Base-by-base conservation (phyloP, 2,113 vertebrate species). In the Rhinoptilus africanus region DNA sequence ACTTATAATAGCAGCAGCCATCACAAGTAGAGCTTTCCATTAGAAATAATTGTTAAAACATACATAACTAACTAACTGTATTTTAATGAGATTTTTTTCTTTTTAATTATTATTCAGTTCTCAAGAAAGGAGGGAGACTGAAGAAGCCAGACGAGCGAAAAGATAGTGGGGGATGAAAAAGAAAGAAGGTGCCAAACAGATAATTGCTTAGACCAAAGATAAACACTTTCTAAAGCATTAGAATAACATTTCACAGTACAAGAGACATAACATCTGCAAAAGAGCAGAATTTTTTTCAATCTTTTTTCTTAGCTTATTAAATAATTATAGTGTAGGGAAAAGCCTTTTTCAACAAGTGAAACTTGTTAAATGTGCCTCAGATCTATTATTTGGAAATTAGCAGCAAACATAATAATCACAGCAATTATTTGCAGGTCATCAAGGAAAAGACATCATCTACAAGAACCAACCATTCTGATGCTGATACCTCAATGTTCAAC, bases 1-100 rank as follows among this genome's bases (percentile, higher is more conserved):
- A 53, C 15, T 10, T 43, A 21, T 88, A 94, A 92, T 66, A 95
- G 77, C 35, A 93, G 62, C 57, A 27, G 48, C 39, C 87, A 93
- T 88, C 77, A 68, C 71, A 73, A 53, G 34, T 21, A 72, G 48
- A 69, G 67, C 45, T 89, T 93, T 92, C 84, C 62, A 93, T 75
- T 87, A 89, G 48, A 93, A 96, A 74, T 73, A 89, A 83, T 87
- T 86, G 69, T 82, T 85, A 84, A 93, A 82, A 82, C 54, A 73
- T 23, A 88, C 51, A 18, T 67, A 54, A 66, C 74, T 85, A 93
- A 88, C 68, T 81, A 91, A 68, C 56, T 91, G 32, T 20, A 87
- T 82, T 89, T 93, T 88, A 95, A 88, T 82, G 5, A 87, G 23
- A 82, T 20, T n/a, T 88, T 88, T 66, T 81, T 85, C 21, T 90